phyloP scores from a whole-genome alignment of 53 echinoderm and acorn worm species.

The Luidia sarsii region DNA sequence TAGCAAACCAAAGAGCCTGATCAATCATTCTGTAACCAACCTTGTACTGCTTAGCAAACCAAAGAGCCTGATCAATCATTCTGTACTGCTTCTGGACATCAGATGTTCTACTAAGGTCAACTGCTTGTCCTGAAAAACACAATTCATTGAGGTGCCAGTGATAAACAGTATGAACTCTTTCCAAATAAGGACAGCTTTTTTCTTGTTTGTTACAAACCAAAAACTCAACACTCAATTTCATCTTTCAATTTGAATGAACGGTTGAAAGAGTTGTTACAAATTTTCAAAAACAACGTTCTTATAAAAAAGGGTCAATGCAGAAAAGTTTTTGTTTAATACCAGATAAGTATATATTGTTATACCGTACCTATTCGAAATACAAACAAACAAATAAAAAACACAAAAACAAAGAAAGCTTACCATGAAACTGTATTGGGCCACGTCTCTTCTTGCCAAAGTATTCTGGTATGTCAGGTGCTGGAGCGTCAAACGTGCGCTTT shows the following conservation, averaged over 20 bases:
- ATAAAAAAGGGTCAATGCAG: too few species aligned
- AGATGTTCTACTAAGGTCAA: conserved; percentile 24
- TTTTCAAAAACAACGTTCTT: too few species aligned
- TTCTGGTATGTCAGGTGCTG: conserved; percentile 42
- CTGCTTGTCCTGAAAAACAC: conserved; percentile 16
- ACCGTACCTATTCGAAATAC: too few species aligned
- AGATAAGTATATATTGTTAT: too few species aligned
- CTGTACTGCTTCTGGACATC: conserved; percentile 42
- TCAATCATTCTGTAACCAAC: conserved; percentile 36
- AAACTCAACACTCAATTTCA: neutral
- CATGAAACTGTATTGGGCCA: conserved; percentile 50
- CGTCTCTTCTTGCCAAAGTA: conserved; percentile 67
- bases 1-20: conserved; percentile 48
- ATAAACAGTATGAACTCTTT: neutral
- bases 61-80: conserved; percentile 41
- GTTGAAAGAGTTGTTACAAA: neutral
- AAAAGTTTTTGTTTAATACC: too few species aligned
- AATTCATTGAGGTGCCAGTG: neutral
- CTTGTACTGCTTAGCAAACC: conserved; percentile 37
- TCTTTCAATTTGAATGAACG: neutral
- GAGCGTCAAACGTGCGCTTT: conserved; percentile 55
- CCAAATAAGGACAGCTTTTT: neutral
- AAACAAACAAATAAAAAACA: too few species aligned
- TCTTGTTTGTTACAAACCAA: neutral
- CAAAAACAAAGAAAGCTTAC: neutral